A percentile compares a stretch with the other conserved stretches of the same genome.
Evolutionary conservation across 2,888 invertebrate species (phyloP).

Genomic region (Cheilosia soror): DNA sequence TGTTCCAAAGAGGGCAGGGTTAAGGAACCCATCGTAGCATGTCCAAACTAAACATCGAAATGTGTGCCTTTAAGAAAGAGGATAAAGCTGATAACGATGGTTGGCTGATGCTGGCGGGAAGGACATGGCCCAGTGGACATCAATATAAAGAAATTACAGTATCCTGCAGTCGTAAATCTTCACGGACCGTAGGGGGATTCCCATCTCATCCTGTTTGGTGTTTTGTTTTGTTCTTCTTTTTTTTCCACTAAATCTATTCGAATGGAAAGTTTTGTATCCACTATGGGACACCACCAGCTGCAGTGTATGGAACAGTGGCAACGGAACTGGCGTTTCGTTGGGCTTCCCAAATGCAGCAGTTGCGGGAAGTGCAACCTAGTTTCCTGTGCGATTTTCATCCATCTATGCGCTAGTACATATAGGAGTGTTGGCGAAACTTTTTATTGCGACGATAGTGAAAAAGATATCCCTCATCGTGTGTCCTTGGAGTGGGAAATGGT

Average conservation of each 20-base stretch:
- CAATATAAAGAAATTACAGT: constrained; percentile 67
- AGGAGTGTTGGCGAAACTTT: constrained; percentile 56
- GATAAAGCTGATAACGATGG: constrained; percentile 45
- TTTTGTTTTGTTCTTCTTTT: constrained; percentile 6
- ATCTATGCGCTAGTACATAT: not conserved
- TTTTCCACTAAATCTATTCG: constrained; percentile 6
- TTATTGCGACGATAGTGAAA: constrained; percentile 67
- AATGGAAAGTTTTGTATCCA: constrained; percentile 38
- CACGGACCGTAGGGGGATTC: constrained; percentile 12
- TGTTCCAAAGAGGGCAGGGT: constrained; percentile 17
- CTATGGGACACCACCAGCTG: constrained; percentile 9
- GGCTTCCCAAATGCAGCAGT: constrained; percentile 49
- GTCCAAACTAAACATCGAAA: constrained; percentile 52
- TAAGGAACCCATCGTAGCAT: constrained; percentile 41
- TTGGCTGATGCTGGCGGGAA: constrained; percentile 7
- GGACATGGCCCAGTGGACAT: constrained; percentile 65
- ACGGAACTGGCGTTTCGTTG: constrained; percentile 62
- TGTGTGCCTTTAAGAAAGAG: constrained; percentile 48
- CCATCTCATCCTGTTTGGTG: constrained; percentile 57
- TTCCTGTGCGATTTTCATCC: constrained; percentile 18
- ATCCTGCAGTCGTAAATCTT: constrained; percentile 73
- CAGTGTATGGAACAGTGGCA: constrained; percentile 27
- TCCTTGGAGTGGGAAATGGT: constrained; percentile 15
- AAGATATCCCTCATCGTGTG: constrained; percentile 64
- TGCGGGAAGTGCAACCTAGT: constrained; percentile 54